These are phyloP conservation scores for Eulithis prunata DNA, from an alignment of 2,888 invertebrate genomes.

Conservation along the genomic window DNA sequence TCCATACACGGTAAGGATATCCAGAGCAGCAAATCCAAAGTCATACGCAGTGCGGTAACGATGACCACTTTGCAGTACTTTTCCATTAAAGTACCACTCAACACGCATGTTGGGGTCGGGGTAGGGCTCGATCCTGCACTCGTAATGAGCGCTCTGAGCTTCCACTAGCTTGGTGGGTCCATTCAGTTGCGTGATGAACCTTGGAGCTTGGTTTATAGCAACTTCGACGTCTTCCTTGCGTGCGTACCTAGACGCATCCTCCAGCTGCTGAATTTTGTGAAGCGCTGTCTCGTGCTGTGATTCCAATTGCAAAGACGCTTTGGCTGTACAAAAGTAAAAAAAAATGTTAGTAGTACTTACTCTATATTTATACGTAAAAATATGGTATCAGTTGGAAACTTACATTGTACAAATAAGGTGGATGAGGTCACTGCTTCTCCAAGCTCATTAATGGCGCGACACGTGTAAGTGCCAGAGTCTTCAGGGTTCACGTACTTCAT, in stretches of 20 bases:
- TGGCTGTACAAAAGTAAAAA: conserved; percentile 80
- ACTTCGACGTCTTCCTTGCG: conserved; percentile 93
- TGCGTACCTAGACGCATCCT: conserved; percentile 91
- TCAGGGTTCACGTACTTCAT: conserved; percentile 97
- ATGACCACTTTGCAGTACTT: conserved; percentile 94
- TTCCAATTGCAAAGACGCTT: conserved; percentile 94
- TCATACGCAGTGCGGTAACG: conserved; percentile 97
- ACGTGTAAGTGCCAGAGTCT: conserved; percentile 98
- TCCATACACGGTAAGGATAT: conserved; percentile 96
- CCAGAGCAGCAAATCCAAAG: conserved; percentile 98
- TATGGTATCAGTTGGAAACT: conserved; percentile 58
- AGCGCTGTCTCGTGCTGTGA: conserved; percentile 95
- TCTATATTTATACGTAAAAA: too few relatives aligned
- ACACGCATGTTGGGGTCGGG: conserved; percentile 95
- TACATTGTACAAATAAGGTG: conserved; percentile 94
- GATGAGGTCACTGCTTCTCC: conserved; percentile 98
- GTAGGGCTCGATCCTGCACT: conserved; percentile 96
- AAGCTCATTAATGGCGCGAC: conserved; percentile 95
- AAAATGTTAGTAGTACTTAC: background rate
- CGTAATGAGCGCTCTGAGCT: conserved; percentile 96
- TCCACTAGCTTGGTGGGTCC: conserved; percentile 94
- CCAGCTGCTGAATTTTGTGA: conserved; percentile 93
- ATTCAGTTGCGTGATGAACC: conserved; percentile 93
- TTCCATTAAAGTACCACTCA: conserved; percentile 97
- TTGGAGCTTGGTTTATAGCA: conserved; percentile 91